phyloP scores from a whole-genome alignment of 2,797 vertebrate genomes.

The Dipus sagitta region DNA sequence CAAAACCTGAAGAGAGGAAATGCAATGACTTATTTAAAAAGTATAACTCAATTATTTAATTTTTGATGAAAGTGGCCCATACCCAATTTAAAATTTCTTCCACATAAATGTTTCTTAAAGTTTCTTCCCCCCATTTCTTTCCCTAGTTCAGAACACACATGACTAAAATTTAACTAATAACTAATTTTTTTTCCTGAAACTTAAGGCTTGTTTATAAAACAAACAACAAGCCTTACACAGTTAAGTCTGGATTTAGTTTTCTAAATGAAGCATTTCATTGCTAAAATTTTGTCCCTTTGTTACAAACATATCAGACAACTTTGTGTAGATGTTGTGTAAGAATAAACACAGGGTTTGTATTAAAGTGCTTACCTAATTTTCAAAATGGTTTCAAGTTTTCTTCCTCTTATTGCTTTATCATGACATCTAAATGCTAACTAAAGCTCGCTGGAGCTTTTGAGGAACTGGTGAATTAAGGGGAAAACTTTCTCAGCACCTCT shows the following conservation, averaged over 20 bases:
- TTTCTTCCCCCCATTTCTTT: conserved; percentile 35
- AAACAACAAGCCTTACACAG: neutral
- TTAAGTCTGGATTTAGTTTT: conserved; percentile 55
- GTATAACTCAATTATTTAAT: neutral
- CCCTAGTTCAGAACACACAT: neutral
- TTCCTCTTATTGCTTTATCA: neutral
- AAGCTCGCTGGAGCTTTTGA: neutral
- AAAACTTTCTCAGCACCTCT: neutral
- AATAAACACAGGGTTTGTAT: conserved; percentile 5
- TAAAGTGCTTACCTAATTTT: conserved; percentile 1
- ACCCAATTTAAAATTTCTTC: conserved; percentile 42
- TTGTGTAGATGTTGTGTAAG: neutral
- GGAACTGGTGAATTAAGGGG: neutral
- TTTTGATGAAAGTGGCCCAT: neutral
- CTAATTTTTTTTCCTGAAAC: conserved; percentile 42
- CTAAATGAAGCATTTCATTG: conserved; percentile 41
- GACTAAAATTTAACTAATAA: conserved; percentile 54
- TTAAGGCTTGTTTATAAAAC: neutral
- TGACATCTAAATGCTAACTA: conserved; percentile 7
- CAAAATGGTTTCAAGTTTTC: conserved; percentile 31
- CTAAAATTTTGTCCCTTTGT: conserved; percentile 8
- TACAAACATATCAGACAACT: neutral
- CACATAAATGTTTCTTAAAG: conserved; percentile 25
- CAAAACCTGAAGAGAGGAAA: neutral
- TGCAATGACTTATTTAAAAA: neutral